A percentile compares a stretch with the other conserved stretches of the same genome.
These are phyloP conservation scores for Drosophila quinaria DNA, from an alignment of 2,888 invertebrate species.

Conservation along the genomic window DNA sequence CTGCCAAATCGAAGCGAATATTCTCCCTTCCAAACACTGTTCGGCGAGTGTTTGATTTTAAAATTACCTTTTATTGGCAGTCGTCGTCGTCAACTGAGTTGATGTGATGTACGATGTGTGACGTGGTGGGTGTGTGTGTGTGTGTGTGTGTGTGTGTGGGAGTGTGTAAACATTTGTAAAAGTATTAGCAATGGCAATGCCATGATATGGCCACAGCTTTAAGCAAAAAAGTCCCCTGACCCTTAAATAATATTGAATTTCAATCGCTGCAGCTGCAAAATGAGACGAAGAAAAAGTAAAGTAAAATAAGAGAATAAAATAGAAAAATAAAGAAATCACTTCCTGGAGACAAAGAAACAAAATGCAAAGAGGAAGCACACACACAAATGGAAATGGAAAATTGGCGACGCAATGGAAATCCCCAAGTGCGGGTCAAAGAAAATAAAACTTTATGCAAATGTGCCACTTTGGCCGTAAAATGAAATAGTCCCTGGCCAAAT, in stretches of 20 bases:
- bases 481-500: constrained; percentile 80
- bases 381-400: constrained; percentile 37
- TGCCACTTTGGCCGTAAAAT: constrained; percentile 81
- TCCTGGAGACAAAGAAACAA: constrained; percentile 70
- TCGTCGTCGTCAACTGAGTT: constrained; percentile 10
- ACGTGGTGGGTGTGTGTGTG: constrained; percentile 19
- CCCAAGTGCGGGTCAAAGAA: constrained; percentile 82
- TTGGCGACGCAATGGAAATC: constrained; percentile 63
- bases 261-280: constrained; percentile 69
- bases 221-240: constrained; percentile 26
- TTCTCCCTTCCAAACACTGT: constrained; percentile 11
- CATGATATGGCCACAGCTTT: constrained; percentile 48
- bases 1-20: constrained; percentile 20
- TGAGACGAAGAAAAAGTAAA: constrained; percentile 7
- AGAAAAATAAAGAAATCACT: constrained; percentile 49
- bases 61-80: constrained; percentile 80
- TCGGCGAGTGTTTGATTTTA: constrained; percentile 76
- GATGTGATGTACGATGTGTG: constrained; percentile 34
- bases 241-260: constrained; percentile 68
- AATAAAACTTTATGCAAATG: constrained; percentile 82
- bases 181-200: constrained; percentile 39
- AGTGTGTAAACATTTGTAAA: constrained; percentile 51
- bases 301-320: constrained; percentile 5
- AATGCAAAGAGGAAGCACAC: constrained; percentile 55
- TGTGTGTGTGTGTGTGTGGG: neutral